Conservation (phyloP, 2,797 vertebrate genomes). For the Centroberyx gerrardi region DNA sequence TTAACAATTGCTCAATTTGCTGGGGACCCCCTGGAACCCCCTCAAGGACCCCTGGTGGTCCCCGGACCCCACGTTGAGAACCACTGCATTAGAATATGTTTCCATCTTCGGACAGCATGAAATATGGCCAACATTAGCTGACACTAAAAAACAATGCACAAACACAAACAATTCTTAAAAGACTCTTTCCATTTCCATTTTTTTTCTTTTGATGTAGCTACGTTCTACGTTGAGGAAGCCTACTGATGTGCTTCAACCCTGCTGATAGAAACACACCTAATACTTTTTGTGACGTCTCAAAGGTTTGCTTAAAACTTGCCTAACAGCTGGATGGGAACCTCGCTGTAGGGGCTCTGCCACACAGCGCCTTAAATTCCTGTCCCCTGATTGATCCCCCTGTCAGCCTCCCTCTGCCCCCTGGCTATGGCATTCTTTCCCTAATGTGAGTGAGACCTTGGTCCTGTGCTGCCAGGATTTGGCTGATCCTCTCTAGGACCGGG, state of each 20-base stretch:
- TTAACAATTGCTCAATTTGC: too few species aligned
- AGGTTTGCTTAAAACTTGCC: conserved; percentile 24
- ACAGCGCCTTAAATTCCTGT: conserved; percentile 10
- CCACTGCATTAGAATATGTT: too few species aligned
- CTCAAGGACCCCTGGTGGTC: too few species aligned
- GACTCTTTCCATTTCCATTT: too few species aligned
- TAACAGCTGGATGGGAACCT: conserved; percentile 9
- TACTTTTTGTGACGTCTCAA: conserved; percentile 12
- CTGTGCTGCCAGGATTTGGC: conserved; percentile 35
- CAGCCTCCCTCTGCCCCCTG: conserved; percentile 2
- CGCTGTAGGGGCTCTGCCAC: conserved; percentile 16
- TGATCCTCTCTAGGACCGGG: conserved; percentile 38
- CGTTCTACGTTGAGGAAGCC: too few species aligned
- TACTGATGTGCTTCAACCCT: neutral
- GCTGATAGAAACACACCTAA: neutral
- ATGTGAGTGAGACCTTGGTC: conserved; percentile 26
- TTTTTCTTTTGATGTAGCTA: too few species aligned
- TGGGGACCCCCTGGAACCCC: too few species aligned
- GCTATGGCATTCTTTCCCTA: conserved; percentile 34
- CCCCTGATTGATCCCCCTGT: conserved; percentile 21
- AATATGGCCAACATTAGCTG: too few species aligned
- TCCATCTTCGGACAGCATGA: too few species aligned
- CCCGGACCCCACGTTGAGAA: too few species aligned
- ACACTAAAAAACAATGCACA: too few species aligned
- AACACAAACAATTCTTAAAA: too few species aligned